Conservation (phyloP, 1,140 invertebrate genomes). For the Caenorhabditis remanei region DNA sequence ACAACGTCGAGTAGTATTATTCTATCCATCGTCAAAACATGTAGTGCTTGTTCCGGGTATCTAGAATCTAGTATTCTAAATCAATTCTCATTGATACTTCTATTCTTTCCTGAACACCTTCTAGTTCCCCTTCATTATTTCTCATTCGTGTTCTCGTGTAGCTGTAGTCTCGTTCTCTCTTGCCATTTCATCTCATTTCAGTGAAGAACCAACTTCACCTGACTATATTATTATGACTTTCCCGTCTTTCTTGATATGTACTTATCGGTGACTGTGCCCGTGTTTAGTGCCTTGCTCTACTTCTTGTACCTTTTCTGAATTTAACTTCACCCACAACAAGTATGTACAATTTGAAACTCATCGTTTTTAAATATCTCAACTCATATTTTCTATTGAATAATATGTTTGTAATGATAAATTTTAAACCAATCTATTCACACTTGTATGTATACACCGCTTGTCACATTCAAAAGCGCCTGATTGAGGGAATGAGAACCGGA, state of each 20-base stretch:
- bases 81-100: neutral
- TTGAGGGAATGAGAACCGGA: neutral
- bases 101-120: neutral
- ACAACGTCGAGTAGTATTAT: conserved; percentile 31
- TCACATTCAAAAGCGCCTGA: conserved; percentile 9
- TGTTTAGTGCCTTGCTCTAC: neutral
- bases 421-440: neutral
- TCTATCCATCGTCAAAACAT: neutral
- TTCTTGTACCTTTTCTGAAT: conserved; percentile 8
- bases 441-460: neutral
- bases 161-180: neutral
- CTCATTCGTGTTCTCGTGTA: conserved; percentile 31
- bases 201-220: conserved; percentile 8
- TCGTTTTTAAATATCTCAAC: neutral
- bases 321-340: neutral
- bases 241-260: conserved; percentile 43
- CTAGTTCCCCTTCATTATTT: neutral
- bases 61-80: neutral
- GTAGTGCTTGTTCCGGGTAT: conserved; percentile 20
- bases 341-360: conserved; percentile 15
- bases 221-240: neutral
- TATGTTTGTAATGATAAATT: conserved; percentile 15
- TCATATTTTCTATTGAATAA: conserved; percentile 17
- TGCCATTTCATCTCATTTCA: conserved; percentile 32
- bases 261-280: conserved; percentile 1